Evolutionary conservation across 2,797 vertebrate genomes (phyloP), one percentile per base, ranked within the genome.

Genomic region (Melanotaenia pygmaea): DNA sequence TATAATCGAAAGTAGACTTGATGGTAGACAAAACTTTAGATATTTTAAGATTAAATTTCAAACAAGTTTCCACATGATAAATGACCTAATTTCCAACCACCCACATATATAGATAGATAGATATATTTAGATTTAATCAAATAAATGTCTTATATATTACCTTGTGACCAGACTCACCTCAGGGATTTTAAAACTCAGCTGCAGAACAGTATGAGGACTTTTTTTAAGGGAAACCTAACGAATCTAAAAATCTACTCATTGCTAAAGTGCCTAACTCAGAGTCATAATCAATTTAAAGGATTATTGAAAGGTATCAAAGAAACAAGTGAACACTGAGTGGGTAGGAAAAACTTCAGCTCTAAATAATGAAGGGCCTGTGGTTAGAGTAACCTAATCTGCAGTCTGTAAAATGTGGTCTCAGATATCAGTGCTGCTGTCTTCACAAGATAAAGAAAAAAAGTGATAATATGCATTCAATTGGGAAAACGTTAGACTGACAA

Each of bases 291-390:
- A 38, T 43, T 68, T 1, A 57, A 76, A 73, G 67, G 1, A 28
- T 45, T 5, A 38, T 20, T 35, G 13, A 34, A 50, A 59, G 8
- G 24, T 13, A 6, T 24, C 10, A 35, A 47, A 24, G 38, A 50
- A 40, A 37, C 62, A 76, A 77, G 63, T 43, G 9, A 67, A 81
- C 71, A 58, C n/a, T 40, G 35, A 67, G 14, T 35, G 16, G 71
- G 22, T 32, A 26, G 54, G 67, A 51, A 69, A 76, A 70, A 67
- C 70, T 68, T 73, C 38, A 24, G 62, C 51, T 75, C 78, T 93
- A 79, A 93, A 93, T 93, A 92, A 92, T 92, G 71, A 82, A 94
- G 43, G 58, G 64, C 54, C 60, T 70, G 54, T 9, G 10, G 60
- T 84, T 72, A 77, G 70, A 77, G 91, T 76, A 90, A 92, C 59